Evolutionary conservation across 2,113 vertebrate genomes (phyloP).

Genomic region (Odontophorus gujanensis): DNA sequence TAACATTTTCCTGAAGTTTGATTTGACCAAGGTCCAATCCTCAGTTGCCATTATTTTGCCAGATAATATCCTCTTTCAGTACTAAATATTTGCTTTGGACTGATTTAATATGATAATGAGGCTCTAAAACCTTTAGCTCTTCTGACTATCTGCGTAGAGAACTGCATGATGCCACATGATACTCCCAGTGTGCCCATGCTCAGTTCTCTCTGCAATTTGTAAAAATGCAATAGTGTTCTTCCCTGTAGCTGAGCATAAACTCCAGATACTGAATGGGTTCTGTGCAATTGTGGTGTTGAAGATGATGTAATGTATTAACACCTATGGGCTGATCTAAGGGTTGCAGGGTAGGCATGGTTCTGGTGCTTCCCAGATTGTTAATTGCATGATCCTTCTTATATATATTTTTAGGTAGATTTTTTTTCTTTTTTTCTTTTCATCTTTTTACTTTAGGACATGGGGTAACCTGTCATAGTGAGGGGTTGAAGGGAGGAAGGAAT

Average conservation of each 20-base stretch:
- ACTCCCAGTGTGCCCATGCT: not conserved
- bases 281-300: not conserved
- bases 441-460: not conserved
- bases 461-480: not conserved
- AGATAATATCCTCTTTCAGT: not conserved
- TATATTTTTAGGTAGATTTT: not conserved
- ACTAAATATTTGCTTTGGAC: conserved; percentile 17
- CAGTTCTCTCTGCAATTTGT: not conserved
- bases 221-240: not conserved
- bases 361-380: not conserved
- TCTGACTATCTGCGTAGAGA: not conserved
- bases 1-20: conserved; percentile 1
- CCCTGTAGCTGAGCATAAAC: not conserved
- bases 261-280: not conserved
- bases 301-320: accelerated
- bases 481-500: not conserved
- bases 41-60: not conserved
- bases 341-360: not conserved
- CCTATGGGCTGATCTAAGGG: not conserved
- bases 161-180: not conserved
- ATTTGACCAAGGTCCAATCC: conserved; percentile 2
- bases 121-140: not conserved
- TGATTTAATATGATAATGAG: not conserved
- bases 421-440: not conserved
- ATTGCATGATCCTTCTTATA: not conserved